Evolutionary conservation across 2,888 invertebrate genomes (phyloP).

Genomic region (Agrotis exclamationis): DNA sequence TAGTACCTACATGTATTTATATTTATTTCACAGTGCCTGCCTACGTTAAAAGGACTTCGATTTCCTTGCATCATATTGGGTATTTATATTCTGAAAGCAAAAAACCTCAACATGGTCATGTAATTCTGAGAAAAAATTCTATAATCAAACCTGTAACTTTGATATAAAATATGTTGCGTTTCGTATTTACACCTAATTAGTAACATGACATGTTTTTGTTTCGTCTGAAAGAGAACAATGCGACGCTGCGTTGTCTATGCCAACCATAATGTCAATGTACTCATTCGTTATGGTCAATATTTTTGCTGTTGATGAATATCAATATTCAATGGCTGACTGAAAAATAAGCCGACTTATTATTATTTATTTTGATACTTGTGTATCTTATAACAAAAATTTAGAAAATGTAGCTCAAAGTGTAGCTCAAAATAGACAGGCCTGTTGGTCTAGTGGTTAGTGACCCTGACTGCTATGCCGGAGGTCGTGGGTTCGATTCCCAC

Average conservation of each 20-base stretch:
- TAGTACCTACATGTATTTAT: background rate
- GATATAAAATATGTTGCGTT: conserved; percentile 54
- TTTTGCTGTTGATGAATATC: conserved; percentile 25
- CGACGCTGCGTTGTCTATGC: conserved; percentile 45
- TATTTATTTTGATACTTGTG: background rate
- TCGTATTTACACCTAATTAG: conserved; percentile 58
- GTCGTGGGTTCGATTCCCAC: too few relatives aligned
- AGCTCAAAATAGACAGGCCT: too few relatives aligned
- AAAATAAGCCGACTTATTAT: conserved; percentile 40
- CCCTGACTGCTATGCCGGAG: too few relatives aligned
- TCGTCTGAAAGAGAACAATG: conserved; percentile 50
- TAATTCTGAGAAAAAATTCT: conserved; percentile 29
- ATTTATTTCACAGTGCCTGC: too few relatives aligned
- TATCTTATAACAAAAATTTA: background rate
- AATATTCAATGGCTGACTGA: conserved; percentile 28
- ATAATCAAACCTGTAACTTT: conserved; percentile 19
- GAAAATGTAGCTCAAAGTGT: background rate
- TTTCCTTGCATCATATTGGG: conserved; percentile 8
- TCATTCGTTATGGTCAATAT: conserved; percentile 56
- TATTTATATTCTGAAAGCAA: background rate
- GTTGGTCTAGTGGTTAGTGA: too few relatives aligned
- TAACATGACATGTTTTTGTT: conserved; percentile 63
- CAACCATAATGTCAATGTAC: conserved; percentile 13
- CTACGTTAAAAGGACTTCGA: background rate
- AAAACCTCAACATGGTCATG: conserved; percentile 9